Evolutionary conservation across 1,140 invertebrate species (phyloP), one percentile per base, ranked within the genome.

Genomic region (Bombus waltoni): DNA sequence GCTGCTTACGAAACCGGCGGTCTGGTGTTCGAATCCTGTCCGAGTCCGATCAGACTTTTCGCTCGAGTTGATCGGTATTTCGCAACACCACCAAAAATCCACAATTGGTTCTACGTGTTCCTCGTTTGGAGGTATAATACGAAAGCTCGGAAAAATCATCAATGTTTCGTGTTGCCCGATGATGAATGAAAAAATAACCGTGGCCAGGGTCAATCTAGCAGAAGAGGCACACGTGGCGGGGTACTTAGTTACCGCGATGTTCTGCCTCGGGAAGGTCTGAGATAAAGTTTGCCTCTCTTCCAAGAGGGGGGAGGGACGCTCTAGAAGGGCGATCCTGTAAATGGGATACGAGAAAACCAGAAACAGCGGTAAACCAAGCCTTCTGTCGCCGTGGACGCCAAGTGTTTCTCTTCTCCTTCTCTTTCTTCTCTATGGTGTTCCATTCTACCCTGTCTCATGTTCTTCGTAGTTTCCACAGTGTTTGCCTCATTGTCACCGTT

Each of bases 191-290:
- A 73, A 28, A 57, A 13, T 35, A 75, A 59, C 86, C 28, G 65
- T 9, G 77, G 76, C 81, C 87, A 88, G 82, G 80, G 76, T 90
- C 86, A 92, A 92, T 89, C 83, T 91, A 86, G 86, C 88, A 91
- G 87, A 65, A 40, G 75, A 47, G 82, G 79, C 86, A 70, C 79
- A 90, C 87, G 44, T 81, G 62, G 71, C 82, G 53, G 74, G 84
- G 85, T 89, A 91, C 85, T 53, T 83, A 40, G 83, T 89, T 91
- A 89, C 81, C 78, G 77, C 76, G 42, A 88, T 82, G 38, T 42
- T 78, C 35, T 75, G 72, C 70, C 73, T 87, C 83, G 89, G 89
- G 89, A 92, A 91, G 74, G 83, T 90, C 90, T 91, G 91, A 90
- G 89, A 87, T 59, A 85, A 90, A 86, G 87, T 92, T 92, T 42